Evolutionary conservation across 2,797 vertebrate species (phyloP).

Genomic region (Lacerta viridis): DNA sequence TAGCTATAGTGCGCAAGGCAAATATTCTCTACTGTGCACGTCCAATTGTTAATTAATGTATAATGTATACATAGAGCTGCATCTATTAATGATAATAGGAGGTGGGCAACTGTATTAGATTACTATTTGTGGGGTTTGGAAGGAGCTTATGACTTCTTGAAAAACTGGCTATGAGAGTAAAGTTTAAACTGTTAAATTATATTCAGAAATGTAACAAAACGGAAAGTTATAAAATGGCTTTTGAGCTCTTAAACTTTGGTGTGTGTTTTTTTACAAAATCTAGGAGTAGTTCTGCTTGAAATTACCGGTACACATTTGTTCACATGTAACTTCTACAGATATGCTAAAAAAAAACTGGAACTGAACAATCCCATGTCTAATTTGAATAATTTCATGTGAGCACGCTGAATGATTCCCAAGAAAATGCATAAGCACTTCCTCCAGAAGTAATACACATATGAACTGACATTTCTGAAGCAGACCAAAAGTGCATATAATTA

Average conservation of each 20-base stretch:
- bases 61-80: background rate
- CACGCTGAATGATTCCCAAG: background rate
- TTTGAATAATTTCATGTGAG: background rate
- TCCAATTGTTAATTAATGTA: too few relatives aligned
- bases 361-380: background rate
- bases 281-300: background rate
- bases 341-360: background rate
- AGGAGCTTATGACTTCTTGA: background rate
- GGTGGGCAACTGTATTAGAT: background rate
- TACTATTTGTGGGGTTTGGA: background rate
- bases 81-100: background rate
- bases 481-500: background rate
- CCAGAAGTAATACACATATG: background rate
- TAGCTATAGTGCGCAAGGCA: background rate
- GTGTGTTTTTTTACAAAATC: background rate
- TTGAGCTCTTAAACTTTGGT: background rate
- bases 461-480: background rate
- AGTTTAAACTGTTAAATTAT: too few relatives aligned
- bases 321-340: background rate
- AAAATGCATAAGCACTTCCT: background rate
- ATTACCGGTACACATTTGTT: background rate
- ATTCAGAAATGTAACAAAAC: too few relatives aligned
- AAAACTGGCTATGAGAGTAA: background rate
- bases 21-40: too few relatives aligned
- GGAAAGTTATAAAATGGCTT: too few relatives aligned